Base-by-base conservation (phyloP, 2,888 invertebrate species). In the Endomychus coccineus region DNA sequence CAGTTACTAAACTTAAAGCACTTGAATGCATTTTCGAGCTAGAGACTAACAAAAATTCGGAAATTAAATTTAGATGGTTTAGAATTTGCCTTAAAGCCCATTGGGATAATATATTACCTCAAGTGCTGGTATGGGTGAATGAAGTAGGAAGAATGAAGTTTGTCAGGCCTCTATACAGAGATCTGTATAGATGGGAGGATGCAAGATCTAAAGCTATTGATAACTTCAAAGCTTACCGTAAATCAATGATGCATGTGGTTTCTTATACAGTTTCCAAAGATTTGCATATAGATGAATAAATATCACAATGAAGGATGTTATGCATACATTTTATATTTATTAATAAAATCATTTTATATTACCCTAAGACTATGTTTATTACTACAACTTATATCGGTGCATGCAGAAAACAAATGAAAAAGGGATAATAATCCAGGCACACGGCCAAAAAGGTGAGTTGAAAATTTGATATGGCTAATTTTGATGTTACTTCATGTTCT, bases 111-210 rank as follows among this genome's bases (percentile, higher is more conserved):
- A 78, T 77, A 52, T 66, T 94, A 19, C 66, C 71, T 1, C 71
- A 75, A 10, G 81, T 82, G 1, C 68, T 94, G 36, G 61, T 75
- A 12, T 92, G 94, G 70, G 77, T 89, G 5, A 87, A 84, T 48
- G 74, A 76, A 11, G 81, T 87, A 56, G 94, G 94, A 19, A 75
- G 95, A 35, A 87, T 94, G 86, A 95, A 95, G 64, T 95, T 79
- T 66, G 82, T 87, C 2, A 73, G 89, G 17, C 91, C 94, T 2
- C 71, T 95, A 29, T 94, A 90, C 66, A 78, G 86, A 42, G 89
- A 88, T 57, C 69, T 92, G 39, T 85, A 80, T 50, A 72, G 69
- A 1, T 92, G 91, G 92, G 78, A 83, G 42, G 76, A 74, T 13
- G 75, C 78, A 0, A 73, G 83, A 42, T 66, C 72, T 2, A 62